phyloP scores from a whole-genome alignment of 2,113 vertebrate genomes.

The Sprattus sprattus region DNA sequence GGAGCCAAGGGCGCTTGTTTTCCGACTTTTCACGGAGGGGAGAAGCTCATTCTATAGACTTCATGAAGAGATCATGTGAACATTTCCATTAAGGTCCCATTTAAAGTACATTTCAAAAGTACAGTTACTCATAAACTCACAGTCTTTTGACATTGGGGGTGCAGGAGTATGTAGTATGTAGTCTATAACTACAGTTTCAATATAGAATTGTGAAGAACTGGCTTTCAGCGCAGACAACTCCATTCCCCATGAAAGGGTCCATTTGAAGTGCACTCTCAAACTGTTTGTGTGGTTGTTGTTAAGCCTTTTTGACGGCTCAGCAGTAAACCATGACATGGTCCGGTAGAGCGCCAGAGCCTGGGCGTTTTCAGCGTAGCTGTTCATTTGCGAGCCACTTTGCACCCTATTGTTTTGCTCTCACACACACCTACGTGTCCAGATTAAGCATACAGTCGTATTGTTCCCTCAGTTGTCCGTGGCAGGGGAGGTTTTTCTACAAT shows the following conservation, averaged over 20 bases:
- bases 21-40: constrained; percentile 28
- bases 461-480: constrained; percentile 71
- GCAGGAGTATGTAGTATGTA: background rate
- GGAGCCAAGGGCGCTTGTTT: constrained; percentile 45
- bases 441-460: constrained; percentile 67
- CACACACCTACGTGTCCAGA: constrained; percentile 69
- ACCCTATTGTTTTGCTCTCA: constrained; percentile 65
- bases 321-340: background rate
- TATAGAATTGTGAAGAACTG: background rate
- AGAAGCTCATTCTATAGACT: constrained; percentile 22
- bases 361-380: background rate
- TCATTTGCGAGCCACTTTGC: background rate
- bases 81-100: background rate
- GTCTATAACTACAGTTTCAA: background rate
- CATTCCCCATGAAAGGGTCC: background rate
- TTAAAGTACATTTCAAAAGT: background rate
- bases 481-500: constrained; percentile 66
- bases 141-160: background rate
- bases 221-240: background rate
- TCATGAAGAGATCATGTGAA: background rate
- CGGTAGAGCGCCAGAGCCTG: background rate
- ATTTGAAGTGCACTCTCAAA: background rate
- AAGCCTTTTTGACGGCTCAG: background rate
- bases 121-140: background rate
- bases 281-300: background rate